phyloP scores from a whole-genome alignment of 1,140 invertebrate species.

The Chelonus insularis region DNA sequence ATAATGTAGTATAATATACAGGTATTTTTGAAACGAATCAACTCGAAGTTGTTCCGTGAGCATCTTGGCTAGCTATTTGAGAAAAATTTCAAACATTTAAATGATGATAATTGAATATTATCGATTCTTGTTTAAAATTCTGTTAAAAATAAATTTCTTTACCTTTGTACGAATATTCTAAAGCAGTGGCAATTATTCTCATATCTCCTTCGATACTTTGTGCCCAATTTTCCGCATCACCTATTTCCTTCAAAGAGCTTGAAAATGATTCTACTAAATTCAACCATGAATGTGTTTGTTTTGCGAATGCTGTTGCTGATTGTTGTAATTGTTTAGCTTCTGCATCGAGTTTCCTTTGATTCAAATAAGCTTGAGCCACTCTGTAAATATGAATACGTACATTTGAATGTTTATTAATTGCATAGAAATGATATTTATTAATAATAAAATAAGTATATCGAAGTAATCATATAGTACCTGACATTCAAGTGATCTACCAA shows the following conservation, averaged over 20 bases:
- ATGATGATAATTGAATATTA: constrained; percentile 9
- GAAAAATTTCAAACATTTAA: constrained; percentile 4
- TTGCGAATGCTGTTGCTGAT: constrained; percentile 92
- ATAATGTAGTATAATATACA: background rate
- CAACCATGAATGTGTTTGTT: constrained; percentile 96
- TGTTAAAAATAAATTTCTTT: too few species aligned
- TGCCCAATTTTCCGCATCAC: constrained; percentile 99
- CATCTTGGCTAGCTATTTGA: constrained; percentile 36
- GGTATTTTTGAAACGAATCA: background rate
- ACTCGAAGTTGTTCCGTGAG: background rate
- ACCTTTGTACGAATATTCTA: constrained; percentile 95
- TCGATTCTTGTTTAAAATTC: background rate
- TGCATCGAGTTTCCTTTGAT: constrained; percentile 95
- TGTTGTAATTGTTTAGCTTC: constrained; percentile 96
- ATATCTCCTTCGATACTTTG: constrained; percentile 96
- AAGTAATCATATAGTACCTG: constrained; percentile 65
- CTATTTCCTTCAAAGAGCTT: constrained; percentile 94
- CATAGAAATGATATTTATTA: too few species aligned
- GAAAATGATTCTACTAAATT: constrained; percentile 94
- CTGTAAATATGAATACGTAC: constrained; percentile 52
- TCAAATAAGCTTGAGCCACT: constrained; percentile 96
- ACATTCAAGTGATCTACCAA: constrained; percentile 97
- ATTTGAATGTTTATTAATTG: too few species aligned
- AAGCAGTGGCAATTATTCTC: constrained; percentile 85
- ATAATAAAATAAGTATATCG: too few species aligned